Conservation (phyloP, 1,140 invertebrate genomes). For the Wiebesia pumilae region DNA sequence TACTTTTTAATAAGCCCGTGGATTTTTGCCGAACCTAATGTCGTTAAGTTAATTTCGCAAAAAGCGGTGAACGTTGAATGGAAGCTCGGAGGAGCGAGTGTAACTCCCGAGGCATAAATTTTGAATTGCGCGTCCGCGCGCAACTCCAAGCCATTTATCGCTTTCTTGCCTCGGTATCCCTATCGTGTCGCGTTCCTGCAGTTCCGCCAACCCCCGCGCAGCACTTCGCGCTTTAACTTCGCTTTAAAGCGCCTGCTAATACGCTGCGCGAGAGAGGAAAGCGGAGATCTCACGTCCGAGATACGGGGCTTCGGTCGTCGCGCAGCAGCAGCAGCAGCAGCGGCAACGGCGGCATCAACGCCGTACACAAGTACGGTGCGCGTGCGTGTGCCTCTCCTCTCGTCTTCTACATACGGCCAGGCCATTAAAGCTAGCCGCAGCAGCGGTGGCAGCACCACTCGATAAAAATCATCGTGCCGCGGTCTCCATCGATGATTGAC, state of each 20-base stretch:
- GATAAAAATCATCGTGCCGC: slow-evolving; percentile 33
- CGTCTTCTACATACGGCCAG: not conserved
- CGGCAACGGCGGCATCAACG: not conserved
- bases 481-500: slow-evolving; percentile 22
- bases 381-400: not conserved
- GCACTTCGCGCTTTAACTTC: not conserved
- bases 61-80: too few relatives aligned
- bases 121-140: too few relatives aligned
- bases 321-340: not conserved
- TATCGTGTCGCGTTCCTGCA: not conserved
- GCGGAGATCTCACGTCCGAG: not conserved
- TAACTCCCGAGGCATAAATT: too few relatives aligned
- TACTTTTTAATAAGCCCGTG: not conserved
- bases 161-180: not conserved
- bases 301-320: not conserved
- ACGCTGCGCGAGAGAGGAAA: slow-evolving; percentile 6
- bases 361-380: not conserved
- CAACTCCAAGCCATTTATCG: too few relatives aligned
- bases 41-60: too few relatives aligned
- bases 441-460: not conserved
- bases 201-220: not conserved
- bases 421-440: slow-evolving; percentile 27
- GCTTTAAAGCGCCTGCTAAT: not conserved
- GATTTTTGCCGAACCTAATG: too few relatives aligned
- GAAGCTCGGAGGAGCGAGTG: too few relatives aligned